Conservation (phyloP, 2,113 vertebrate genomes). For the Tragelaphus scriptus region DNA sequence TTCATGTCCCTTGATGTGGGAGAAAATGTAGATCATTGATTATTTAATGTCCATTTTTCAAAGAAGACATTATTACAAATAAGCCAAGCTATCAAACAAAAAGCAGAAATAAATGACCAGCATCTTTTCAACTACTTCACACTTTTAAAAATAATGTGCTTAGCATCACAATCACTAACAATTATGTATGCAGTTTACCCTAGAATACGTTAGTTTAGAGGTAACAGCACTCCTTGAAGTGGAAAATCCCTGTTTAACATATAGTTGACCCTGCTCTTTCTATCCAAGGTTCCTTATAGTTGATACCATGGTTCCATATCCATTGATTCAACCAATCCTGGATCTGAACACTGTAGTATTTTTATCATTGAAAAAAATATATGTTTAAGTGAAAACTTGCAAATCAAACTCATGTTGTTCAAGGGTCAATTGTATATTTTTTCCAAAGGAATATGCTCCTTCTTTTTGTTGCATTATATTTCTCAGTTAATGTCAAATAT, state of each 20-base stretch:
- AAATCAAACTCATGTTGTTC: not conserved
- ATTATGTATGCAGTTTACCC: not conserved
- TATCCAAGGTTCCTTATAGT: not conserved
- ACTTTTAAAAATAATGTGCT: not conserved
- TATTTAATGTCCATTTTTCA: not conserved
- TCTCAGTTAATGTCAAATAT: not conserved
- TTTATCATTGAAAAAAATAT: not conserved
- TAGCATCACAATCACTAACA: not conserved
- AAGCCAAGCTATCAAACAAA: not conserved
- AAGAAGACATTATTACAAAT: not conserved
- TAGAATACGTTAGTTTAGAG: not conserved
- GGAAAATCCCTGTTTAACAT: not conserved
- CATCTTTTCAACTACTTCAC: not conserved
- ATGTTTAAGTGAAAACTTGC: not conserved
- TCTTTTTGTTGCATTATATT: not conserved
- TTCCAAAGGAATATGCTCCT: not conserved
- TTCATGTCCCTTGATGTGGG: not conserved
- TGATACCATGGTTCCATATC: not conserved
- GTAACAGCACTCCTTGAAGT: too few relatives aligned
- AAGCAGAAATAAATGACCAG: not conserved
- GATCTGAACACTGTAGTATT: not conserved
- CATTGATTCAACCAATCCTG: not conserved
- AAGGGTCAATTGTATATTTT: not conserved
- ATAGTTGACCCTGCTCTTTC: not conserved
- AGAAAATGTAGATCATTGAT: not conserved